Evolutionary conservation across 2,888 invertebrate genomes (phyloP).

Genomic region (Halictus quadricinctus): DNA sequence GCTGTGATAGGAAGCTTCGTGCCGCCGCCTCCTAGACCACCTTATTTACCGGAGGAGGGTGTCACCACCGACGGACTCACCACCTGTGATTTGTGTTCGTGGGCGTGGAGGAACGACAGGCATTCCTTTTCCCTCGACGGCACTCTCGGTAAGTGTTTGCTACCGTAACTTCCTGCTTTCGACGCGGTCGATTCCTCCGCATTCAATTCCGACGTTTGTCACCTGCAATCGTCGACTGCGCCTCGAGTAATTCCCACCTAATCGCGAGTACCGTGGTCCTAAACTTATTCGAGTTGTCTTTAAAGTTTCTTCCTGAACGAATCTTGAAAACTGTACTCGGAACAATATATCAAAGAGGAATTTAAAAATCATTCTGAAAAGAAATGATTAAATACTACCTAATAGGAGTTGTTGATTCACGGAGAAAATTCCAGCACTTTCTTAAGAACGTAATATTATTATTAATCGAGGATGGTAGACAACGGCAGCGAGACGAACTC

Average conservation of each 20-base stretch:
- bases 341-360: no score
- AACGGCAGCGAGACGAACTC: neutral
- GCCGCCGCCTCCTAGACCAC: conserved; percentile 87
- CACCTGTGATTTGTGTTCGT: conserved; percentile 89
- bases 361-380: no score
- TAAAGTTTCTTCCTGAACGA: no score
- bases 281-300: no score
- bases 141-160: conserved; percentile 84
- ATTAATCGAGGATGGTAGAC: neutral
- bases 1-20: conserved; percentile 84
- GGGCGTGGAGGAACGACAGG: conserved; percentile 86
- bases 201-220: conserved; percentile 1
- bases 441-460: neutral
- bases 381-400: no score
- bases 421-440: no score
- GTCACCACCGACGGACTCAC: conserved; percentile 87
- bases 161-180: conserved; percentile 57
- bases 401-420: no score
- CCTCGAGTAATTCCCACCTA: neutral
- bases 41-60: conserved; percentile 86
- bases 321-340: no score
- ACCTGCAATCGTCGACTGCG: neutral
- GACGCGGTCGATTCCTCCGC: conserved; percentile 36
- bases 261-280: neutral
- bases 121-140: conserved; percentile 85